Base-by-base conservation (phyloP, 2,888 invertebrate species). In the Dryobota labecula region DNA sequence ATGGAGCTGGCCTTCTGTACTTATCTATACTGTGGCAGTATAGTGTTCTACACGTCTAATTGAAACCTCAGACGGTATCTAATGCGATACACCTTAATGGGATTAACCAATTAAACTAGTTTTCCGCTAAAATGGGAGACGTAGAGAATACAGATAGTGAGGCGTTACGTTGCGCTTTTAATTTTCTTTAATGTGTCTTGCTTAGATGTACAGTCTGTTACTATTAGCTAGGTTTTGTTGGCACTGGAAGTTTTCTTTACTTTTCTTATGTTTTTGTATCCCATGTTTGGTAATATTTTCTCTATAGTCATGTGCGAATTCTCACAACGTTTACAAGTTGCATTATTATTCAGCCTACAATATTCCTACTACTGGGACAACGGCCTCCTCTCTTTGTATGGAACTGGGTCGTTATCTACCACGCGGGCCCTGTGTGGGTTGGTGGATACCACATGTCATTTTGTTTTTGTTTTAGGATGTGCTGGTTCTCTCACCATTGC, bases 91-190 rank as follows among this genome's bases (percentile, higher is more conserved):
- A 75, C 79, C 60, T 33, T 74, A 79, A 86, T 74, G 68, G 69
- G 75, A 78, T 84, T 80, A 76, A 77, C 78, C 76, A 83, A 84
- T 80, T 83, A 80, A 63, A 83, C 81, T 75, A 79, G 81, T 74
- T 74, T 79, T 75, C 62, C 45, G 63, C 58, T 75, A 51, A 84
- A 80, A 76, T 67, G 57, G 53, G 68, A 60, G 60, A 76, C 41
- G 54, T 1, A 51, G 61, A 54, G 74, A 67, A 68, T 65, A 65
- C 64, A 45, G 67, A 43, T 57, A 38, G 20, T n/a, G 27, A 61
- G 67, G 76, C 53, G 79, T 49, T 51, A 53, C 53, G 45, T 53
- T 53, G 78, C 8, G 41, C 78, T 70, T 82, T 78, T 78, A 56
- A 81, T 81, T 80, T 66, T 76, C 36, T 76, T 53, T 53, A 53